These are phyloP conservation scores for Tetragnatha montana DNA, from an alignment of 2,888 invertebrate species.

Conservation along the genomic window DNA sequence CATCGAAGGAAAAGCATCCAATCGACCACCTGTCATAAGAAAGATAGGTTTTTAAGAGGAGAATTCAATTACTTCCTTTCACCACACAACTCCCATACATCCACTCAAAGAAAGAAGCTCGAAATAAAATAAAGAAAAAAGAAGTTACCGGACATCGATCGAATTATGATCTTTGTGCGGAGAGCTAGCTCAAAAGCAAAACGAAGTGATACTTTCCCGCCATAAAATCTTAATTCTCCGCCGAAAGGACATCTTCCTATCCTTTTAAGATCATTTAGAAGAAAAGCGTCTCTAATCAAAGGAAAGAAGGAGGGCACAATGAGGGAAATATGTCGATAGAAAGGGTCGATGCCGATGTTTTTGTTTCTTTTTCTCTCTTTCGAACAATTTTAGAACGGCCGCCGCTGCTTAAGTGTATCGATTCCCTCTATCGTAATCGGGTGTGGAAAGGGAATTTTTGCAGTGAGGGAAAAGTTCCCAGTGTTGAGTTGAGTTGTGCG, in stretches of 20 bases:
- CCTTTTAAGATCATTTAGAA: slow-evolving; percentile 24
- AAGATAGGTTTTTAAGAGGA: not conserved
- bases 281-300: slow-evolving; percentile 23
- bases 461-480: not conserved
- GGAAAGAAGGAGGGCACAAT: not conserved
- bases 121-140: not conserved
- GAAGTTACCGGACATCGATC: not conserved
- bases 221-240: slow-evolving; percentile 7
- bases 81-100: not conserved
- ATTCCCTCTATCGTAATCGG: not conserved
- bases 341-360: slow-evolving; percentile 30
- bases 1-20: not conserved
- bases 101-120: not conserved
- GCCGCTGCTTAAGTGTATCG: not conserved
- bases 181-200: not conserved
- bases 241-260: slow-evolving; percentile 9
- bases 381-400: slow-evolving; percentile 3
- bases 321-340: slow-evolving; percentile 27
- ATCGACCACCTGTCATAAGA: not conserved
- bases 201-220: not conserved
- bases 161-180: not conserved
- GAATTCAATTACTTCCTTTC: not conserved
- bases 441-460: not conserved
- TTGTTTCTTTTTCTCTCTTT: slow-evolving; percentile 28
- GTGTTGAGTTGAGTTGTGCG: not conserved